These are phyloP conservation scores for Tetranychus truncatus DNA, from an alignment of 2,888 invertebrate genomes.

Conservation along the genomic window DNA sequence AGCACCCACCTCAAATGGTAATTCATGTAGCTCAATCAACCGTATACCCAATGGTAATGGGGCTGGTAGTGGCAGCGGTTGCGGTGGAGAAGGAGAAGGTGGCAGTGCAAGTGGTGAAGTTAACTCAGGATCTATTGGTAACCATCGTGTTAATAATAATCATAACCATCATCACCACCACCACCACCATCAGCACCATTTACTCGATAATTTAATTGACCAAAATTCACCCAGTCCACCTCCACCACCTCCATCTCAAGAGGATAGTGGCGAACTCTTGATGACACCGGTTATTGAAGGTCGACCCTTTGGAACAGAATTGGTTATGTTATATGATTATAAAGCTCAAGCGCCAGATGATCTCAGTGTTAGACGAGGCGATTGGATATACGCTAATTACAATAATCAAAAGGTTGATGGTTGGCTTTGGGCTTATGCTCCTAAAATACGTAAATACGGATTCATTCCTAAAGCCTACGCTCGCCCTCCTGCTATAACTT, in stretches of 20 bases:
- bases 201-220: neutral
- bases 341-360: slow-evolving; percentile 88
- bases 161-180: neutral
- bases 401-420: slow-evolving; percentile 77
- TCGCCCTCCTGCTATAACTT: slow-evolving; percentile 74
- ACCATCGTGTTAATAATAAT: neutral
- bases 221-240: slow-evolving; percentile 7
- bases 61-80: neutral
- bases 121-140: neutral
- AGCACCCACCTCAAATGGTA: neutral
- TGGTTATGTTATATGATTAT: slow-evolving; percentile 86
- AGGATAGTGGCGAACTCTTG: slow-evolving; percentile 30
- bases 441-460: slow-evolving; percentile 74
- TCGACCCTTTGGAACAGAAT: slow-evolving; percentile 56
- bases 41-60: neutral
- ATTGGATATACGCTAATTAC: slow-evolving; percentile 86
- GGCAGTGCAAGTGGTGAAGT: neutral
- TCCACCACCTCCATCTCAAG: slow-evolving; percentile 35
- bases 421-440: slow-evolving; percentile 66
- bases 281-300: neutral
- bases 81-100: neutral
- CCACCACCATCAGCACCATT: neutral
- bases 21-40: neutral
- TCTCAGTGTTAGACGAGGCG: slow-evolving; percentile 68
- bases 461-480: slow-evolving; percentile 89